phyloP scores from a whole-genome alignment of 2,113 vertebrate species.

The Engraulis encrasicolus region DNA sequence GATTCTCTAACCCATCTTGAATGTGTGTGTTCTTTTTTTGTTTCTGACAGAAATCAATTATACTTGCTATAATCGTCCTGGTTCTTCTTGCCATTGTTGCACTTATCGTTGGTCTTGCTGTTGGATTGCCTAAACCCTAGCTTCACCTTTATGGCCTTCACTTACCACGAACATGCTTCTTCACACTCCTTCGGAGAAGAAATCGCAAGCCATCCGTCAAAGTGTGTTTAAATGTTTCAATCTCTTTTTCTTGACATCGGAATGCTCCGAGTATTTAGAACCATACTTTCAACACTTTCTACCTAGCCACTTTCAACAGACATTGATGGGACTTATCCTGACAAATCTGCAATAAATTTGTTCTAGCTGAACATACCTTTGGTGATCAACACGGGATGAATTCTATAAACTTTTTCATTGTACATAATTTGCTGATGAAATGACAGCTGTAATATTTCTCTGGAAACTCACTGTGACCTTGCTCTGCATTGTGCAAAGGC shows the following conservation, averaged over 20 bases:
- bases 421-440: neutral
- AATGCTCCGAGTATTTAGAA: neutral
- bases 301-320: neutral
- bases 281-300: no score
- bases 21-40: conserved; percentile 33
- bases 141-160: neutral
- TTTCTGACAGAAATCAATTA: conserved; percentile 81
- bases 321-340: neutral
- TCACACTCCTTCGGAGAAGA: neutral
- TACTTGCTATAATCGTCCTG: conserved; percentile 70
- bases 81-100: conserved; percentile 69
- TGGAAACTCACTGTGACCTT: neutral
- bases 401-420: neutral
- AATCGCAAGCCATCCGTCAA: neutral
- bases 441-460: neutral
- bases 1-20: neutral
- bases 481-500: neutral
- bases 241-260: neutral
- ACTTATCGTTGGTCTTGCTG: conserved; percentile 77
- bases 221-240: neutral
- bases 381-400: neutral
- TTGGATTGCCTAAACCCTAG: conserved; percentile 58
- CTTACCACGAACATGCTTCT: neutral
- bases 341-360: neutral
- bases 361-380: neutral